phyloP scores from a whole-genome alignment of 2,888 invertebrate species.

The Nasonovia ribisnigri region DNA sequence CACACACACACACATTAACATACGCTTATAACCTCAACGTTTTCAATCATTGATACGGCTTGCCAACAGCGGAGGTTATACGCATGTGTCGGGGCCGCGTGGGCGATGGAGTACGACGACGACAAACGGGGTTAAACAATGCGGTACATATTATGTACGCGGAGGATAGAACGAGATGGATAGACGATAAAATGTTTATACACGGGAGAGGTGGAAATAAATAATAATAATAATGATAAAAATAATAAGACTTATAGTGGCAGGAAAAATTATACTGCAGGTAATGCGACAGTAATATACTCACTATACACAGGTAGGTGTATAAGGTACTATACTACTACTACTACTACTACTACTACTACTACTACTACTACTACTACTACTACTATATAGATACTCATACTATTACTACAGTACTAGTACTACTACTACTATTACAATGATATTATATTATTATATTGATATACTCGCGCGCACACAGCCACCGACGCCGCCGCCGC shows the following conservation, averaged over 20 bases:
- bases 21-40: slow-evolving; percentile 20
- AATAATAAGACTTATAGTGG: slow-evolving; percentile 31
- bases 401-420: background rate
- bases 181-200: slow-evolving; percentile 28
- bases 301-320: slow-evolving; percentile 1
- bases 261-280: slow-evolving; percentile 51
- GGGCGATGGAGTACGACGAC: slow-evolving; percentile 59
- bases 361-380: background rate
- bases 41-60: slow-evolving; percentile 18
- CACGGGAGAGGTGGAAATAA: slow-evolving; percentile 27
- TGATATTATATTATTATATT: background rate
- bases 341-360: too few relatives aligned
- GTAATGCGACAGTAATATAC: background rate
- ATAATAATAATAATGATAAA: slow-evolving; percentile 1
- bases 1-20: background rate
- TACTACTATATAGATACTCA: background rate
- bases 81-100: slow-evolving; percentile 48
- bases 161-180: slow-evolving; percentile 21
- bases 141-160: background rate
- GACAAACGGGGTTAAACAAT: slow-evolving; percentile 61
- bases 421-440: background rate
- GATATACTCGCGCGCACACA: background rate
- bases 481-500: background rate
- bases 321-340: background rate
- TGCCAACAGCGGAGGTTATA: slow-evolving; percentile 31